Base-by-base conservation (phyloP, 2,797 vertebrate species). In the Loriculus beryllinus region DNA sequence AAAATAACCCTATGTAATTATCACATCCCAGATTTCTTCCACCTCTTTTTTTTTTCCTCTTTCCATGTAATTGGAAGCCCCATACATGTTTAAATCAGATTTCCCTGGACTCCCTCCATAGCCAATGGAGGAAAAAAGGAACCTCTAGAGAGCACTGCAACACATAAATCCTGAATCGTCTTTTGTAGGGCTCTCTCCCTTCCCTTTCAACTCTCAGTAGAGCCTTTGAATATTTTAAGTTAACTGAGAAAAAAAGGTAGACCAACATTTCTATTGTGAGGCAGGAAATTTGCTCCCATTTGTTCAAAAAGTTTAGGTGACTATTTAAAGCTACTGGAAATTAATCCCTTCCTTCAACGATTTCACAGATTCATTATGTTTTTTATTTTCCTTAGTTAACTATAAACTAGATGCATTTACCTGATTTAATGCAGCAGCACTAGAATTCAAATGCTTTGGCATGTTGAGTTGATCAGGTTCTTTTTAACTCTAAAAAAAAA, bases 91-190 rank as follows among this genome's bases (percentile, higher is more conserved):
- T 71, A 25, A 23, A 56, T 76, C 35, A 11, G 9, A 35, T 80
- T 82, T 70, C 37, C n/a, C 56, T 59, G 33, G n/a, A 21, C 67
- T 87, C 18, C 21, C 33, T 75, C 37, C 49, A 5, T 4, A 87
- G 56, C 25, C 43, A 67, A 42, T 64, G 70, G n/a, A 67, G 67
- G 14, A 13, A 6, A 19, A 62, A 78, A 90, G 56, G 35, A 43
- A 67, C 90, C 90, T 95, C 79, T 87, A 89, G 85, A 82, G 95
- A 92, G 90, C 85, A 89, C 43, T 95, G 85, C 90, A 92, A 28
- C 76, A 85, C 85, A 92, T 59, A 74, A 82, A 90, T 92, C 85
- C 43, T 47, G 37, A 37, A 35, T 26, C 0, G 0, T 18, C 25
- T 85, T 74, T n/a, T 67, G 26, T 45, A 51, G 28, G 12, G 23